Evolutionary conservation across 2,888 invertebrate genomes (phyloP).

Genomic region (Tethea ocularis): DNA sequence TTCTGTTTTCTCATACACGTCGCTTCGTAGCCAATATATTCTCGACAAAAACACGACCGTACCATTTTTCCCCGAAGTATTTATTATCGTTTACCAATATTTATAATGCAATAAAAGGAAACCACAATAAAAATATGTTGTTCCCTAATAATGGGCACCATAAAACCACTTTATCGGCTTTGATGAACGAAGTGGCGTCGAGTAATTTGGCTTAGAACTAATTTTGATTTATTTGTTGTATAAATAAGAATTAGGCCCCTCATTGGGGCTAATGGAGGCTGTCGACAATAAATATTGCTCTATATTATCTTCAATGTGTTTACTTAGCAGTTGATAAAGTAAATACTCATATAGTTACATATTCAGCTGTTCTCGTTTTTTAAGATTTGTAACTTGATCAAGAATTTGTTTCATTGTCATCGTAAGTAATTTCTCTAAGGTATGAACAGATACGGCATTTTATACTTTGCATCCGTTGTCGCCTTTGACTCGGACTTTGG

Average conservation of each 20-base stretch:
- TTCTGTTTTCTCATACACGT: neutral
- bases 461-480: too few relatives aligned
- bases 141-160: slow-evolving; percentile 42
- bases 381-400: neutral
- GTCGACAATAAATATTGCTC: slow-evolving; percentile 33
- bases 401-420: neutral
- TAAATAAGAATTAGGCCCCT: slow-evolving; percentile 51
- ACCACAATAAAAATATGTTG: slow-evolving; percentile 52
- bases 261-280: slow-evolving; percentile 42
- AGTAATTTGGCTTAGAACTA: slow-evolving; percentile 35
- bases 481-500: too few relatives aligned
- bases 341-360: neutral
- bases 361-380: too few relatives aligned
- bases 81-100: slow-evolving; percentile 49
- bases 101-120: slow-evolving; percentile 52
- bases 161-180: slow-evolving; percentile 45
- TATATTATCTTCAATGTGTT: slow-evolving; percentile 24
- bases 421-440: too few relatives aligned
- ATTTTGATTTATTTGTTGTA: slow-evolving; percentile 50
- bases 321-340: neutral
- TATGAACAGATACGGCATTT: too few relatives aligned
- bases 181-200: slow-evolving; percentile 36
- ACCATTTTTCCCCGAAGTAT: slow-evolving; percentile 30
- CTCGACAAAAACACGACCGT: slow-evolving; percentile 33
- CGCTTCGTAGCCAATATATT: slow-evolving; percentile 14